Percentiles rank a stretch among this genome's conserved stretches.
These are phyloP conservation scores for Leucopsar rothschildi DNA, from an alignment of 2,113 vertebrate genomes.

Conservation along the genomic window DNA sequence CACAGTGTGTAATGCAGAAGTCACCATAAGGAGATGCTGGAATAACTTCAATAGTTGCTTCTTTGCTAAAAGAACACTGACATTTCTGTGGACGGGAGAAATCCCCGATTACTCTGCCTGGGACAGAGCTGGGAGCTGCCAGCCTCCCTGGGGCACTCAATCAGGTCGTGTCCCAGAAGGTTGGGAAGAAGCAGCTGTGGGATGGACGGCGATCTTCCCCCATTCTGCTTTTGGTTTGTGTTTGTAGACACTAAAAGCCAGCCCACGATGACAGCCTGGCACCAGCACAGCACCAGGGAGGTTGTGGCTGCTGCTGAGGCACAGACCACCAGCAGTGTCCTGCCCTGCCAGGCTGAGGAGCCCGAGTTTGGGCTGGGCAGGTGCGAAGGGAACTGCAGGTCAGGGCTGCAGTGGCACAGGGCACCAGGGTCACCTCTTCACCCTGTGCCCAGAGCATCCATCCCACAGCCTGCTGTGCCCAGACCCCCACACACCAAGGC, in stretches of 20 bases:
- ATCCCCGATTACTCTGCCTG: background rate
- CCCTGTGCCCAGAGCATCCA: background rate
- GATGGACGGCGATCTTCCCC: fast-evolving
- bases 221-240: background rate
- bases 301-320: background rate
- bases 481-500: background rate
- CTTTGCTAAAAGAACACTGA: background rate
- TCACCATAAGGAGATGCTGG: background rate
- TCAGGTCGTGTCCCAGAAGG: background rate
- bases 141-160: background rate
- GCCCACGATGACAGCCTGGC: fast-evolving
- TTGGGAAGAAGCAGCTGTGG: background rate
- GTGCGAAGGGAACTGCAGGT: too few species aligned
- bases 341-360: background rate
- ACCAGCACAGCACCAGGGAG: background rate
- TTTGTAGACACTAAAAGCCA: background rate
- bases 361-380: background rate
- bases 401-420: background rate
- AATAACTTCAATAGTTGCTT: background rate
- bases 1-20: background rate
- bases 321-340: fast-evolving
- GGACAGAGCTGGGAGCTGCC: background rate
- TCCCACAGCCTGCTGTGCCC: background rate
- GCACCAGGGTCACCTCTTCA: background rate
- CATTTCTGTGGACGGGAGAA: background rate